phyloP scores from a whole-genome alignment of 2,797 vertebrate species.

The Triplophysa yarkandensis region DNA sequence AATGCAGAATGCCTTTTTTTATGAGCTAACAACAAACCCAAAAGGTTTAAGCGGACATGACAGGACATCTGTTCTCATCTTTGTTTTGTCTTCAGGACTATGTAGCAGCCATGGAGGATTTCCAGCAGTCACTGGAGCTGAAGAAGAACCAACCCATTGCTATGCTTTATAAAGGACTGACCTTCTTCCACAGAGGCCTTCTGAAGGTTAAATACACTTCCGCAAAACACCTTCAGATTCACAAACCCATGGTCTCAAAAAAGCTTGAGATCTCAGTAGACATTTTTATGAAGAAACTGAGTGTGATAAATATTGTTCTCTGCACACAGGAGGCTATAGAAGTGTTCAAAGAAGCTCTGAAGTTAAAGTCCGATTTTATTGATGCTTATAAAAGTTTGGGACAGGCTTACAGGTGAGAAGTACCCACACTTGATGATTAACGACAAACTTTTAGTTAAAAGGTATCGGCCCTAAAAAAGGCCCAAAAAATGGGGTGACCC shows the following conservation, averaged over 20 bases:
- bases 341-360: conserved; percentile 95
- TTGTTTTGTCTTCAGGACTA: conserved; percentile 82
- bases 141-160: conserved; percentile 96
- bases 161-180: conserved; percentile 97
- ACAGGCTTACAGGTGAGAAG: conserved; percentile 90
- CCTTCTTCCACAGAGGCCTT: conserved; percentile 97
- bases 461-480: no score
- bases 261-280: not conserved
- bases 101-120: conserved; percentile 91
- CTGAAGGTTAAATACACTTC: conserved; percentile 79
- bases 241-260: not conserved
- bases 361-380: conserved; percentile 93
- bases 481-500: no score
- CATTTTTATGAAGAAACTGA: no score
- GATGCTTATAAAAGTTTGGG: conserved; percentile 97
- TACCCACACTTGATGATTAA: not conserved
- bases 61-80: not conserved
- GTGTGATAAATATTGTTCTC: not conserved
- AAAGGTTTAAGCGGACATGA: no score
- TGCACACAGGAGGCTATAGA: conserved; percentile 90
- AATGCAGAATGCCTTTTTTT: no score
- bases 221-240: not conserved
- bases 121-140: conserved; percentile 90
- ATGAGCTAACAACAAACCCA: no score
- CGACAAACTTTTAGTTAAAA: no score